Evolutionary conservation across 2,113 vertebrate genomes (phyloP), one percentile per base, ranked within the genome.

Genomic region (Anolis sagrei): DNA sequence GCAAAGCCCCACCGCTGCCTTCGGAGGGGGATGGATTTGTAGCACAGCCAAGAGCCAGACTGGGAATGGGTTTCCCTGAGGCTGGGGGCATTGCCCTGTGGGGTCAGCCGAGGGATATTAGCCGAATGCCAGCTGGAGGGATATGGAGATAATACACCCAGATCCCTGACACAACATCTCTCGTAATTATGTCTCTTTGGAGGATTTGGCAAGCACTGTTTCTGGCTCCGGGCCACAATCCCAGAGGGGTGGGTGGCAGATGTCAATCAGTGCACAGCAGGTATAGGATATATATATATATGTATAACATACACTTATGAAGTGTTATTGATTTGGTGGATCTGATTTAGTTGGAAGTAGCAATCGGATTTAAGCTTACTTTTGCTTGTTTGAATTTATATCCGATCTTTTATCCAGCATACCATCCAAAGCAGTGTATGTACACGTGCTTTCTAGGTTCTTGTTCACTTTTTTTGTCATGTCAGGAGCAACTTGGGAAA

Each of bases 141-240:
- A 21, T 8, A n/a, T 32, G 66, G 1, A 6, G 68, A 58, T 58
- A 58, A 58, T 58, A 13, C 54, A 18, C 18, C 54, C 54, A 58
- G 16, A 58, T 58, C 54, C 54, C 54, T 58, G 54, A 58, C 54
- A 58, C 18, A 16, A 58, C 18, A 18, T 58, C 54, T 58, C 54
- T 58, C 16, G 14, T 58, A 58, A 58, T 58, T 58, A 58, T 18
- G 54, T 58, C 13, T 58, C 54, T 3, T 9, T 58, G 18, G 54
- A 6, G 1, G 0, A 1, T 64, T 82, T 0, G 0, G 11, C 62
- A 70, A 7, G 6, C 14, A 11, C 49, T 79, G 1, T 1, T n/a
- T 66, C 76, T 10, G 0, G 34, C 48, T 0, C 19, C 62, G 23
- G 36, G 23, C 62, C 62, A 64, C 23, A 21, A 21, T 25, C 21